These are phyloP conservation scores for Xiphophorus couchianus DNA, from an alignment of 2,113 vertebrate species.

Conservation along the genomic window DNA sequence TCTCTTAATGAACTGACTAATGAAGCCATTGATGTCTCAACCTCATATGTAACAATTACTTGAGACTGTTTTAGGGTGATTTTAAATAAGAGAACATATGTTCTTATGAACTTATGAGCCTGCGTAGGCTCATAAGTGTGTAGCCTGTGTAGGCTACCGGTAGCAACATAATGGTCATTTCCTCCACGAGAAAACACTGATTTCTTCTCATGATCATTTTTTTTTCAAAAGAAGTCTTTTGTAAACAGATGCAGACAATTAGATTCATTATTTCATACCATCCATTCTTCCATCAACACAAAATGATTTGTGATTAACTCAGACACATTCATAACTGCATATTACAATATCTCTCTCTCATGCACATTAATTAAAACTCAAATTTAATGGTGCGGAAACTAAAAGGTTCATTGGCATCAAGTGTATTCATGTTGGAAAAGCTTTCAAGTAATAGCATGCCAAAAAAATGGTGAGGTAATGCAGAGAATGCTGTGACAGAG, in stretches of 20 bases:
- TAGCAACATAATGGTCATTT: not conserved
- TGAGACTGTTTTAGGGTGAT: not conserved
- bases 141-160: too few species aligned
- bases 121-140: too few species aligned
- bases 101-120: too few species aligned
- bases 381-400: not conserved
- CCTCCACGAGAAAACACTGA: not conserved
- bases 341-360: not conserved
- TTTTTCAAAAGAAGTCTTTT: not conserved
- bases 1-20: not conserved
- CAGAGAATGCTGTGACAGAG: too few species aligned
- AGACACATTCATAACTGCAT: not conserved
- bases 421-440: not conserved
- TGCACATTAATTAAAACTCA: not conserved
- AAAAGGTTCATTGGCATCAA: not conserved
- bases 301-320: not conserved
- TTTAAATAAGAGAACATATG: not conserved
- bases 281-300: not conserved
- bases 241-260: not conserved
- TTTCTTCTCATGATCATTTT: not conserved
- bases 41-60: not conserved
- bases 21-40: not conserved
- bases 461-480: not conserved
- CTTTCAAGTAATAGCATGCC: not conserved
- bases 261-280: not conserved